phyloP scores from a whole-genome alignment of 2,888 invertebrate species.

The Clepsis dumicolana region DNA sequence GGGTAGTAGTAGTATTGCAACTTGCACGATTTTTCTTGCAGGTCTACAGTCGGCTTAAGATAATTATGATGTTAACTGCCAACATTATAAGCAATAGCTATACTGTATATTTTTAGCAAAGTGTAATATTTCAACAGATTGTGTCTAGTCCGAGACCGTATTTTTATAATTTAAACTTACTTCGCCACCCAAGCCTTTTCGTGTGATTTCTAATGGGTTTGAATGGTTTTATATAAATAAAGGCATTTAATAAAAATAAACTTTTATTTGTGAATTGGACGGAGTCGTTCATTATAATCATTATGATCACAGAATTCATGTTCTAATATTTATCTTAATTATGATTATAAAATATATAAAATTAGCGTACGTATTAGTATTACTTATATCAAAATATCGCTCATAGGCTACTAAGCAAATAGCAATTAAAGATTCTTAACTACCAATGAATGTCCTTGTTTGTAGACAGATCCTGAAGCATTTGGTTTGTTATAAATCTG shows the following conservation, averaged over 20 bases:
- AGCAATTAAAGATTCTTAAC: too few species aligned
- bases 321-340: neutral
- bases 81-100: neutral
- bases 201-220: conserved; percentile 39
- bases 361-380: too few species aligned
- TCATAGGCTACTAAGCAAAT: neutral
- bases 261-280: conserved; percentile 33
- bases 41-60: too few species aligned
- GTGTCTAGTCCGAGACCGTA: conserved; percentile 21
- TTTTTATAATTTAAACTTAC: conserved; percentile 32
- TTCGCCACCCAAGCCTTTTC: conserved; percentile 23
- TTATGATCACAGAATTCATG: neutral
- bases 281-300: neutral
- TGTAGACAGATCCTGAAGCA: conserved; percentile 86
- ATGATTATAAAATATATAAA: too few species aligned
- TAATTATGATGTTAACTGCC: neutral
- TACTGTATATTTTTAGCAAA: neutral
- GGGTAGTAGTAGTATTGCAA: too few species aligned
- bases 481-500: conserved; percentile 88
- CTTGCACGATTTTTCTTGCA: too few species aligned
- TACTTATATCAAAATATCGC: too few species aligned
- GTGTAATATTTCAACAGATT: neutral
- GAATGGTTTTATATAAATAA: conserved; percentile 40
- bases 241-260: conserved; percentile 35
- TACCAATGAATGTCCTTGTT: conserved; percentile 91